Base-by-base conservation (phyloP, 2,113 vertebrate genomes). In the Caracal caracal region DNA sequence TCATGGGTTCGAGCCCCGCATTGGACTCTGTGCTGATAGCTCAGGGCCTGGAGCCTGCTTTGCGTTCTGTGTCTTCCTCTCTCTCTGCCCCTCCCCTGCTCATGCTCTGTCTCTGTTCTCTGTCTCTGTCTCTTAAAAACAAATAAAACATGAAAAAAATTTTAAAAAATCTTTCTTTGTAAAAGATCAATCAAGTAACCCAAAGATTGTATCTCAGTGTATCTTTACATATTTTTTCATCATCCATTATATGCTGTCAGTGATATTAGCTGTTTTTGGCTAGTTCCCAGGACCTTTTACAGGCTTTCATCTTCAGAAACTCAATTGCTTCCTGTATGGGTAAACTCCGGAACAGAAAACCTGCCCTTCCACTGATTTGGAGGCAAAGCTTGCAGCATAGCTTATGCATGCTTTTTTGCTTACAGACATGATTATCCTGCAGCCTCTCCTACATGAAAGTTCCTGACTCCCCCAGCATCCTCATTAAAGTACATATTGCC, bases 301-400 rank as follows among this genome's bases (percentile, higher is more conserved):
- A 96, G 90, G 84, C 97, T 98, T 98, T 98, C 96, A 97, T 97
- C 97, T 97, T 97, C 95, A 96, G 63, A 95, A 96, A 93, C 78
- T 94, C 97, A 97, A 98, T 97, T 97, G 93, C 63, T 98, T 98
- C 97, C 97, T 98, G 97, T 96, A 96, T 73, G 73, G 63, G 87
- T 90, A 94, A 97, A 92, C 96, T 95, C 89, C 1, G 49, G 96
- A 97, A 97, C 87, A 93, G n/a, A 97, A 94, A 97, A 80, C 97
- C 93, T 51, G 90, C 92, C 92, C 56, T 94, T 92, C 93, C 92
- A 94, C 93, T 95, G 85, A 90, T 87, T 76, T 73, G 83, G 65
- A 95, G 35, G 33, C 0, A 12, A 97, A 89, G 90, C 91, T 84
- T 51, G 70, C 1, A 61, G 79, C 80, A 26, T 3, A 80, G 95